Evolutionary conservation across 2,797 vertebrate species (phyloP).

Genomic region (Synanceia verrucosa): DNA sequence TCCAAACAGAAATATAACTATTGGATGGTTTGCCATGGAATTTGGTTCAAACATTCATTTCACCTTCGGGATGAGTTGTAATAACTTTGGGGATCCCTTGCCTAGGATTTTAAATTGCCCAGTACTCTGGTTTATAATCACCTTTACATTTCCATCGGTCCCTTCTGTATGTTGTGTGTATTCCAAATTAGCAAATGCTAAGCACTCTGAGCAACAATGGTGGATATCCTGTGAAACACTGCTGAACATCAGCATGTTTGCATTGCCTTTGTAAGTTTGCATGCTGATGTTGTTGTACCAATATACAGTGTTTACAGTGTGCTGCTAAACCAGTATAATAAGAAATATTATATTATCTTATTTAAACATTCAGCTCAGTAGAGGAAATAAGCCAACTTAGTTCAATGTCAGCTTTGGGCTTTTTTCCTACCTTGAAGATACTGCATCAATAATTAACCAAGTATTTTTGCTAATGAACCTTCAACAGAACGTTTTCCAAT

Average conservation of each 20-base stretch:
- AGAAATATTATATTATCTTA: constrained; percentile 22
- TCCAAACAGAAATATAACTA: not conserved
- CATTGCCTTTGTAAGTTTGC: not conserved
- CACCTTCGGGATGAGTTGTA: not conserved
- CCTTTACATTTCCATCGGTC: not conserved
- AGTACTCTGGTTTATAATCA: not conserved
- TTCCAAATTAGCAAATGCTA: not conserved
- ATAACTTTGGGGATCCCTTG: not conserved
- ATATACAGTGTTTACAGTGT: constrained; percentile 13
- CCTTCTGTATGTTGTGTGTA: not conserved
- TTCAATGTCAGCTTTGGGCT: constrained; percentile 43
- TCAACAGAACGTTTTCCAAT: constrained; percentile 48
- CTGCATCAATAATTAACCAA: constrained; percentile 58
- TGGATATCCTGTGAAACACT: not conserved
- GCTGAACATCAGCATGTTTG: not conserved
- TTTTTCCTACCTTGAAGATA: constrained; percentile 58
- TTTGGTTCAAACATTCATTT: not conserved
- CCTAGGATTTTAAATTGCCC: not conserved
- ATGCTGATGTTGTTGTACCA: not conserved
- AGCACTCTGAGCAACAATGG: not conserved
- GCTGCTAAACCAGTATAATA: constrained; percentile 39
- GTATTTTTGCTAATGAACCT: constrained; percentile 55
- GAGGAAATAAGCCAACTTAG: constrained; percentile 50
- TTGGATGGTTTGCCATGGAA: not conserved
- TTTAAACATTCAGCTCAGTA: constrained; percentile 28